Evolutionary conservation across 2,113 vertebrate species (phyloP).

Genomic region (Hydrolagus affinis): DNA sequence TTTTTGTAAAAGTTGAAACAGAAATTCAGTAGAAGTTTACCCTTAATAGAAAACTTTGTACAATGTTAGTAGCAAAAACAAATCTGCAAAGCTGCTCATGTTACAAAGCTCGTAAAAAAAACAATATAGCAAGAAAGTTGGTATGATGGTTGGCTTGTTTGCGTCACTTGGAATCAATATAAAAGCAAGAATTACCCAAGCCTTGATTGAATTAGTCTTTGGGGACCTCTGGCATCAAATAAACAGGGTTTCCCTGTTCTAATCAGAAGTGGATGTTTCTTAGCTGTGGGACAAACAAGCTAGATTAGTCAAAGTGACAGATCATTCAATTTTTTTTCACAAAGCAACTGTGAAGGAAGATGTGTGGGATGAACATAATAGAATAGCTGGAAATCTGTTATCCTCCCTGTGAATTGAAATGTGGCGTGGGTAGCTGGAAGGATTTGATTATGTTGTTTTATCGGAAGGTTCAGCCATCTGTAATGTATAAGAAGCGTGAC

Average conservation of each 20-base stretch:
- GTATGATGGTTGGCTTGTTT: not conserved
- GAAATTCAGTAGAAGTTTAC: not conserved
- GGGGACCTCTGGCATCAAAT: conserved; percentile 1
- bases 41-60: not conserved
- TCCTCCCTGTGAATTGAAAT: conserved; percentile 21
- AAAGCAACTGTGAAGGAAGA: conserved; percentile 24
- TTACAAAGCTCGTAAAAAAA: not conserved
- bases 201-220: conserved; percentile 17
- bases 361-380: conserved; percentile 21
- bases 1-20: not conserved
- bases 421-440: not conserved
- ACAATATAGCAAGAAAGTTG: too few relatives aligned
- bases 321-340: conserved; percentile 22
- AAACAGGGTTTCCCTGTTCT: conserved; percentile 28
- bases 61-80: not conserved
- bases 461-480: conserved; percentile 24
- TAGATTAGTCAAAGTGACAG: conserved; percentile 27
- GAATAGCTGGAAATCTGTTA: conserved; percentile 17
- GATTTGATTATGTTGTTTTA: conserved; percentile 29
- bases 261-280: conserved; percentile 22
- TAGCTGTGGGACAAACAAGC: conserved; percentile 14
- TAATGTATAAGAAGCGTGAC: not conserved
- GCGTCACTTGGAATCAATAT: conserved; percentile 4
- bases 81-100: not conserved
- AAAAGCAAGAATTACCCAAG: conserved; percentile 16